phyloP scores from a whole-genome alignment of 2,797 vertebrate species.

The Sebastes baramenuke region DNA sequence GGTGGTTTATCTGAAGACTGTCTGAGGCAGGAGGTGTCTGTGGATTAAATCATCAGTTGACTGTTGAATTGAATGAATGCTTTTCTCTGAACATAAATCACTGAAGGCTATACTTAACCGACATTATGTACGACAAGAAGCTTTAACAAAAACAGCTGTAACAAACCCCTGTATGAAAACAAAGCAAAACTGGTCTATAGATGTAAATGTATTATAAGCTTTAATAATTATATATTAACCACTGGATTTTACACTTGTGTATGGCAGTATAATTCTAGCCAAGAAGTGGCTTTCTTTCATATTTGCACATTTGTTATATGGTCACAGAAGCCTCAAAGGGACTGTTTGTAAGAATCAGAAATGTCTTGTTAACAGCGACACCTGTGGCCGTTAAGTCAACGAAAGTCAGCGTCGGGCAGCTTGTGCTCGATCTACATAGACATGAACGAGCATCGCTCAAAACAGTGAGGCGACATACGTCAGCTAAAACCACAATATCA shows the following conservation, averaged over 20 bases:
- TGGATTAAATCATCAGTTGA: not conserved
- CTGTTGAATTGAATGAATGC: too few relatives aligned
- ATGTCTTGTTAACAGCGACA: too few relatives aligned
- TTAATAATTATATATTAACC: not conserved
- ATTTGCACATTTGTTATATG: not conserved
- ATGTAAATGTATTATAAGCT: not conserved
- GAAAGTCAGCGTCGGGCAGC: accelerated
- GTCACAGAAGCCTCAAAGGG: not conserved
- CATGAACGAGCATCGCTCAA: too few relatives aligned
- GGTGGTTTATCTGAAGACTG: not conserved
- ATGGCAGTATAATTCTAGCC: not conserved
- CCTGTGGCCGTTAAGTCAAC: too few relatives aligned
- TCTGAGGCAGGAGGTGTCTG: not conserved
- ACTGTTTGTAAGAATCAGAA: too few relatives aligned
- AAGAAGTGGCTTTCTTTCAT: not conserved
- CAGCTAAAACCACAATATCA: too few relatives aligned
- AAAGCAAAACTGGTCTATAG: not conserved
- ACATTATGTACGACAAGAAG: too few relatives aligned
- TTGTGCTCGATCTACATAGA: too few relatives aligned
- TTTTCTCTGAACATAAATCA: not conserved
- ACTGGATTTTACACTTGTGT: not conserved
- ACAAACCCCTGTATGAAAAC: not conserved
- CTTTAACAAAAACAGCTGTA: not conserved
- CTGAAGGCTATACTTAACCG: not conserved
- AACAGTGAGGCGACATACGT: too few relatives aligned